A percentile compares a stretch with the other conserved stretches of the same genome.
Evolutionary conservation across 1,140 invertebrate species (phyloP).

Genomic region (Lysiphlebus fabarum): DNA sequence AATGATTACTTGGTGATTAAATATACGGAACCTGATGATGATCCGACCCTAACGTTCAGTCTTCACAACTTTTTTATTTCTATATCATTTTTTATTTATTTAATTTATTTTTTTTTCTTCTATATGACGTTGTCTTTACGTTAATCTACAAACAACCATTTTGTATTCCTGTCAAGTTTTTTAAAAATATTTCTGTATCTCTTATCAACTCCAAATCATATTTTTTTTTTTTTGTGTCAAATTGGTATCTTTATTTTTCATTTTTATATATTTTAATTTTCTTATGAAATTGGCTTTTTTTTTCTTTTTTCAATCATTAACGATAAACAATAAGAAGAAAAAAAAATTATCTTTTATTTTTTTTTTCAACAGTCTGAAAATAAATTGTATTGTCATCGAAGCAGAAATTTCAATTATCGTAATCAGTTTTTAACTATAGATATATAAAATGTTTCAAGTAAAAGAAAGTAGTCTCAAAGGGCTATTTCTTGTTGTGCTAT

Average conservation of each 20-base stretch:
- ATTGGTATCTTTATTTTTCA: no score
- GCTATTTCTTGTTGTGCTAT: neutral
- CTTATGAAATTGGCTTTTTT: neutral
- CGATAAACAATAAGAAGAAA: no score
- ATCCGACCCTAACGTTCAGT: neutral
- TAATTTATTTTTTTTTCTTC: no score
- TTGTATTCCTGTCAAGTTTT: neutral
- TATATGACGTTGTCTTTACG: no score
- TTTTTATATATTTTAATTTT: neutral
- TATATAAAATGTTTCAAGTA: neutral
- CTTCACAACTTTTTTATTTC: no score
- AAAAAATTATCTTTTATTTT: no score
- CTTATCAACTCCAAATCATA: no score
- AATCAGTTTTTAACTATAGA: constrained; percentile 8
- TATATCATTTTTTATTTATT: no score
- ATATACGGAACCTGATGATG: neutral
- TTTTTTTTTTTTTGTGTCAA: no score
- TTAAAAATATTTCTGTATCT: no score
- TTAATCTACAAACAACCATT: no score
- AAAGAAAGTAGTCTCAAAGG: constrained; percentile 3
- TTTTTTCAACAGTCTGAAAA: no score
- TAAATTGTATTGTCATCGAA: neutral
- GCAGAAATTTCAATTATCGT: constrained; percentile 10
- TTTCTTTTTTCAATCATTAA: neutral
- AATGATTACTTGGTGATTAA: constrained; percentile 25